Base-by-base conservation (phyloP, 1,140 invertebrate genomes). In the Leptoteleia sp. region DNA sequence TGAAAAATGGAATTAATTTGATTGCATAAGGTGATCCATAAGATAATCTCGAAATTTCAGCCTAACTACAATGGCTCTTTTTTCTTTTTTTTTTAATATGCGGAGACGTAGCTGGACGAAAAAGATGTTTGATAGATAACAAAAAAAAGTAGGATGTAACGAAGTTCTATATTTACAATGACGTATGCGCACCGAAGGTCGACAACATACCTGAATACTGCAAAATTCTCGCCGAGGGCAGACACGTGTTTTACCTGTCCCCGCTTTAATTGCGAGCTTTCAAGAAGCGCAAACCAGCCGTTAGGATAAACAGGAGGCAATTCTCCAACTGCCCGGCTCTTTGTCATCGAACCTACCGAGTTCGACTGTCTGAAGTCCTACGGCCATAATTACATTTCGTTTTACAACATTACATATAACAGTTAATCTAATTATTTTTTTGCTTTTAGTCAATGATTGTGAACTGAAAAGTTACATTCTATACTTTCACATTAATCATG, bases 261-360 rank as follows among this genome's bases (percentile, higher is more conserved):
- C 1, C 84, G 84, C 19, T 88, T 90, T 1, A 98, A 68, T 13
- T 93, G 89, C 13, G 86, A 88, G 4, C 93, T 94, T 84, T 97
- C 95, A 0, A 93, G 85, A 0, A 97, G 79, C 0, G 91, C 93
- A 83, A 95, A 97, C 96, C 96, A 98, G 7, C 96, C 96, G 80
- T 98, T 97, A 0, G 96, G 96, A 88, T 93, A 97, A 0, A 95
- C 93, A 0, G 96, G 96, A 0, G 95, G 95, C 5, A 95, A 80
- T 45, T 93, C 91, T 3, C 91, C 93, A 12, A 92, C 83, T 55
- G 90, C 90, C 2, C 93, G 82, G 33, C 81, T 82, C 62, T 82
- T 86, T 16, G 75, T 55, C 78, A 82, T 75, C 17, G 48, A 57
- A 6, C 29, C 29, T 31, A 31, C 4, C 29, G 29, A 3, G 1